Evolutionary conservation across 1,140 invertebrate species (phyloP).

Genomic region (Wasmannia auropunctata): DNA sequence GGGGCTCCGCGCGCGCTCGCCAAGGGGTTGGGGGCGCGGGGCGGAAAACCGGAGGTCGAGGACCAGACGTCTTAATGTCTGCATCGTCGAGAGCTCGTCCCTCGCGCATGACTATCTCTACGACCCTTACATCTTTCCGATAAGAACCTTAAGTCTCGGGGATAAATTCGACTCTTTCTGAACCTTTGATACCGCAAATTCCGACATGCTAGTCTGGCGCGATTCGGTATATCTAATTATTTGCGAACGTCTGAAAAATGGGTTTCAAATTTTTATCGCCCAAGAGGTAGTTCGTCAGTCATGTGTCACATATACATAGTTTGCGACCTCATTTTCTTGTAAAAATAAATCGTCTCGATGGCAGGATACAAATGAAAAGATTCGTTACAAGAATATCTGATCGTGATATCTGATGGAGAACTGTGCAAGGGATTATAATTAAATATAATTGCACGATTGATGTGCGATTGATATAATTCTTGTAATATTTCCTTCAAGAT

Average conservation of each 20-base stretch:
- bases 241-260: conserved; percentile 26
- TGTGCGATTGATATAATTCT: background rate
- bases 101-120: conserved; percentile 70
- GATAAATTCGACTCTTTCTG: conserved; percentile 60
- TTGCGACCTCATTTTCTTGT: background rate
- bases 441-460: background rate
- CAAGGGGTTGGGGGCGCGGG: background rate
- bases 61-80: conserved; percentile 84
- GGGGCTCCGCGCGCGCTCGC: conserved; percentile 33
- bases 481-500: background rate
- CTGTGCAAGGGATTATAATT: background rate
- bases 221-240: conserved; percentile 54
- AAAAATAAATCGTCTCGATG: conserved; percentile 35
- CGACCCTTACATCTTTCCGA: conserved; percentile 67
- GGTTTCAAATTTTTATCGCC: conserved; percentile 42
- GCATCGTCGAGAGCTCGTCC: conserved; percentile 74
- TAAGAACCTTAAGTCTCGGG: conserved; percentile 60
- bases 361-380: background rate
- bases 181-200: conserved; percentile 38
- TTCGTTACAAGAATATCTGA: background rate
- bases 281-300: background rate
- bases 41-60: conserved; percentile 77
- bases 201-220: conserved; percentile 20
- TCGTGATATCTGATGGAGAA: background rate
- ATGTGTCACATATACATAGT: conserved; percentile 11